These are phyloP conservation scores for Geotrypetes seraphini DNA, from an alignment of 2,797 vertebrate genomes.

Conservation along the genomic window DNA sequence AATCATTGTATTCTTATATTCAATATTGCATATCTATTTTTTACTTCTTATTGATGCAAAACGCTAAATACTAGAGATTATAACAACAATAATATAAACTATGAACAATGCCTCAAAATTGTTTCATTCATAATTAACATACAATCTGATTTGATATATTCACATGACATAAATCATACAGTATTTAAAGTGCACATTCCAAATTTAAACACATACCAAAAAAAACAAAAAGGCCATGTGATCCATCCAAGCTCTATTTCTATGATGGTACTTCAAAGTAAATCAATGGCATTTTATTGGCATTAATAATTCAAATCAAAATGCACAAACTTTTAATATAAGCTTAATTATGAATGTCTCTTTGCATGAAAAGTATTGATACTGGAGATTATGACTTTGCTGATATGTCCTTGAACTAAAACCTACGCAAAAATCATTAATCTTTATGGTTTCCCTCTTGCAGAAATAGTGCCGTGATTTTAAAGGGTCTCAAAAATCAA, in stretches of 20 bases:
- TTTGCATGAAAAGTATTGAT: constrained; percentile 55
- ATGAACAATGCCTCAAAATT: no score
- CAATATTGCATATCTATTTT: no score
- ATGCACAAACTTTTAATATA: constrained; percentile 52
- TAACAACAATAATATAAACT: no score
- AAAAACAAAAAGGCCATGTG: no score
- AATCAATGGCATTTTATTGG: constrained; percentile 63
- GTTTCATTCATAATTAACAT: constrained; percentile 8
- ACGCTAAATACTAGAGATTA: no score
- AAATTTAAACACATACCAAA: no score
- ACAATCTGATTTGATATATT: neutral
- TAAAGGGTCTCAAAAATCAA: constrained; percentile 67
- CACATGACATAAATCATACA: constrained; percentile 2
- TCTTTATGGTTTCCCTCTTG: constrained; percentile 82
- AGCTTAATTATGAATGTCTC: constrained; percentile 62
- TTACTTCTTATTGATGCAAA: no score
- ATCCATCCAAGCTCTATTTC: no score
- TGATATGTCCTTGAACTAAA: constrained; percentile 66
- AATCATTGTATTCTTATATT: no score
- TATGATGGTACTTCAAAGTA: no score
- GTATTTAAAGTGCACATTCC: no score
- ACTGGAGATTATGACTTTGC: constrained; percentile 68
- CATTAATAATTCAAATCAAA: constrained; percentile 77
- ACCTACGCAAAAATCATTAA: constrained; percentile 60
- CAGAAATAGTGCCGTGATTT: constrained; percentile 58